Conservation (phyloP, 2,888 invertebrate species). For the Reticulitermes lucifugus region DNA sequence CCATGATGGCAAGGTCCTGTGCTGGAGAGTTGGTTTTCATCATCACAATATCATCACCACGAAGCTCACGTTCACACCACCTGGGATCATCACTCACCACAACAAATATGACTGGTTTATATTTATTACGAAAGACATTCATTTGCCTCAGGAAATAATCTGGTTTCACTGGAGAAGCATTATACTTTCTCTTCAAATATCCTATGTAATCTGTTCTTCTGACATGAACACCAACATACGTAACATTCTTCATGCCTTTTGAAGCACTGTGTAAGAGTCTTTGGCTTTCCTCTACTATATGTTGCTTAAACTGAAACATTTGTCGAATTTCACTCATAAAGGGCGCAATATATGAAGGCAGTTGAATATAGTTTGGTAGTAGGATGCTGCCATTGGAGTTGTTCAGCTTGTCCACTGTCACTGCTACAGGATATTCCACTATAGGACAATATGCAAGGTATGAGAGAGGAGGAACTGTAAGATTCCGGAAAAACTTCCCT, state of each 20-base stretch:
- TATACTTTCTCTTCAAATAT: conserved; percentile 67
- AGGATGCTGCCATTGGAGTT: neutral
- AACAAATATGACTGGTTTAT: conserved; percentile 61
- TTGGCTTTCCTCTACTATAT: conserved; percentile 64
- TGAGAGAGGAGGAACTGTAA: conserved; percentile 68
- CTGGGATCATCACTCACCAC: conserved; percentile 65
- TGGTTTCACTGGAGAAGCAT: conserved; percentile 61
- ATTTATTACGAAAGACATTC: conserved; percentile 62
- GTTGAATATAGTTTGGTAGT: conserved; percentile 59
- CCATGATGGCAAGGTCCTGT: conserved; percentile 65
- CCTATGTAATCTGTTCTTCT: conserved; percentile 69
- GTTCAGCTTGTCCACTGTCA: no score
- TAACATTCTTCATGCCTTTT: conserved; percentile 55
- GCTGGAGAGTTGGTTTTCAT: conserved; percentile 60
- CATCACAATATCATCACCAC: conserved; percentile 61
- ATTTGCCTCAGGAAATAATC: conserved; percentile 63
- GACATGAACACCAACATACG: conserved; percentile 68
- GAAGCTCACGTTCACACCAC: conserved; percentile 64
- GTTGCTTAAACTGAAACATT: conserved; percentile 68
- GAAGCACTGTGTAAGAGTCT: conserved; percentile 61
- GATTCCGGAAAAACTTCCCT: conserved; percentile 67
- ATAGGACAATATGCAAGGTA: conserved; percentile 66
- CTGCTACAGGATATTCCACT: neutral
- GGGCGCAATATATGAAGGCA: conserved; percentile 67
- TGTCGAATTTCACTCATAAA: conserved; percentile 69